Evolutionary conservation across 1,140 invertebrate genomes (phyloP).

Genomic region (Halesus radiatus): DNA sequence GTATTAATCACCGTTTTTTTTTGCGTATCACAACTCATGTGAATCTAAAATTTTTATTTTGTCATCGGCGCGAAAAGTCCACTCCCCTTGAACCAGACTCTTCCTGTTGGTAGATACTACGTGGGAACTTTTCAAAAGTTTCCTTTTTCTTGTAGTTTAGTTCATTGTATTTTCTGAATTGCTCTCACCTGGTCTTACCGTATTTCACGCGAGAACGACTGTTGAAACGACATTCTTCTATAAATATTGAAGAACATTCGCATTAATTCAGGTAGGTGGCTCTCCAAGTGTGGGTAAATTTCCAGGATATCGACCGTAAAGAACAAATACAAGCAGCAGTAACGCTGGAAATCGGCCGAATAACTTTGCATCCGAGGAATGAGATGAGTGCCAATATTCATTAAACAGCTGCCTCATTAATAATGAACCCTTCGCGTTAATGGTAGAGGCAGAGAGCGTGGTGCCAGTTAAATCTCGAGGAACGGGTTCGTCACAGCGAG

Average conservation of each 20-base stretch:
- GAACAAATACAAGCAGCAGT: constrained; percentile 26
- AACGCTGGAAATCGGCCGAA: constrained; percentile 16
- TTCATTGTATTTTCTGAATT: not conserved
- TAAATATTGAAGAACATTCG: no score
- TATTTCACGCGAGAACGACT: no score
- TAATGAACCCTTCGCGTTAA: constrained; percentile 34
- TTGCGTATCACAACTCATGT: no score
- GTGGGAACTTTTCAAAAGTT: no score
- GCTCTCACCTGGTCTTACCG: no score
- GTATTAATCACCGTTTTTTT: no score
- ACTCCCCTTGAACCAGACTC: no score
- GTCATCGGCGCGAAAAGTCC: no score
- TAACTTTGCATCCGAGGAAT: constrained; percentile 35
- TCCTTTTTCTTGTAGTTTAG: not conserved
- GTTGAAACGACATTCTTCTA: no score
- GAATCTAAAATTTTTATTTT: no score
- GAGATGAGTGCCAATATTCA: constrained; percentile 56
- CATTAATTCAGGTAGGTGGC: constrained; percentile 60
- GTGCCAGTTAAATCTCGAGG: constrained; percentile 37
- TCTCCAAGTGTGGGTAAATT: constrained; percentile 68
- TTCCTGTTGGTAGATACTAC: no score
- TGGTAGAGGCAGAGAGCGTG: not conserved
- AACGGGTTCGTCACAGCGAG: constrained; percentile 54
- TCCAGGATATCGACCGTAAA: constrained; percentile 1
- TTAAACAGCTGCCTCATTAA: constrained; percentile 51